Base-by-base conservation (phyloP, 2,113 vertebrate species). In the Tachycineta bicolor region DNA sequence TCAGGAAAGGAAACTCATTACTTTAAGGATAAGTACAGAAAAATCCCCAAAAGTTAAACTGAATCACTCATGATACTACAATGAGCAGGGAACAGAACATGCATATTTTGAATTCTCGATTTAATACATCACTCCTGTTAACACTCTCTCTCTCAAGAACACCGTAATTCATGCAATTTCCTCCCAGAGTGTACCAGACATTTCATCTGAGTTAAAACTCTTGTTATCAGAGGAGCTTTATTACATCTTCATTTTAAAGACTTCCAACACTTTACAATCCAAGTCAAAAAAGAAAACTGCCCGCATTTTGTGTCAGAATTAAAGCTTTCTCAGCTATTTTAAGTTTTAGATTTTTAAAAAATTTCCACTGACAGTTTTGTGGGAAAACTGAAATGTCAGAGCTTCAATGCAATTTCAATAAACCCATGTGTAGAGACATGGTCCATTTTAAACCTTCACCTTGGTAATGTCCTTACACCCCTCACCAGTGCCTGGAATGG, bases 401-500 rank as follows among this genome's bases (percentile, higher is more conserved):
- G 49, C 34, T 84, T 43, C 49, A n/a, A 37, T 39, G 41, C 53
- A 80, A 76, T 49, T 26, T 31, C 60, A 59, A 31, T 25, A 63
- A 67, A 71, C 33, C n/a, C 74, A 68, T 3, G 25, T n/a, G 21
- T 20, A 34, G 12, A 77, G 4, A 65, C 7, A 22, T 0, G 4
- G 4, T 64, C 52, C 31, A 23, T 24, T 95, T 81, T 8, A 67
- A 41, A 41, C 33, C n/a, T 78, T 68, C 41, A 18, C 39, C 69
- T 43, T 39, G 21, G 3, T 31, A n/a, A 81, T 3, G 6, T 23
- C 47, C 33, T 58, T 52, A 39, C 10, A 80, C 6, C 26, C 41
- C 47, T 19, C 23, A 28, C 9, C 44, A n/a, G 11, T 2, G 1
- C 33, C 50, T 37, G 33, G 37, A 58, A 56, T 0, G 1, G 41